phyloP scores from a whole-genome alignment of 1,140 invertebrate species.

The Cherax quadricarinatus region DNA sequence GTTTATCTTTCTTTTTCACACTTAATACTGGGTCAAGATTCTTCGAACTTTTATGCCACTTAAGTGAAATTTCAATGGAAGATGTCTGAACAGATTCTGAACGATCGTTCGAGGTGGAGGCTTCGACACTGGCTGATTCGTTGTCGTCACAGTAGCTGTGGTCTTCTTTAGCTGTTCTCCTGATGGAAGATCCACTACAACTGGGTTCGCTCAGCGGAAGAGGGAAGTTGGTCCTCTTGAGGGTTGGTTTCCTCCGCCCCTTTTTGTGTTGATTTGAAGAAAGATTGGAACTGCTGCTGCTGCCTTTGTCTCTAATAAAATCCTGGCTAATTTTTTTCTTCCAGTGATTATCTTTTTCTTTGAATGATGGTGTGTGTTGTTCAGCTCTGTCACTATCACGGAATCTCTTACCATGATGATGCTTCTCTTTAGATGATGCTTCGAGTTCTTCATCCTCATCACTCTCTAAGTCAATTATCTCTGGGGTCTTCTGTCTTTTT shows the following conservation, averaged over 20 bases:
- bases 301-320: not conserved
- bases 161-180: conserved; percentile 14
- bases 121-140: not conserved
- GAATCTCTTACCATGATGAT: conserved; percentile 11
- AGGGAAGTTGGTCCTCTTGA: conserved; percentile 43
- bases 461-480: conserved; percentile 49
- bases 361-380: not conserved
- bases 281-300: not conserved
- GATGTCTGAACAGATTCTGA: not conserved
- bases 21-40: not conserved
- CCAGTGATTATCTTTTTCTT: conserved; percentile 24
- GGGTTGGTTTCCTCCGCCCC: conserved; percentile 3
- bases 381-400: not conserved
- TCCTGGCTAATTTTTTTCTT: conserved; percentile 38
- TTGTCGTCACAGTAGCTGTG: conserved; percentile 49
- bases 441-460: not conserved
- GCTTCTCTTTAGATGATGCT: not conserved
- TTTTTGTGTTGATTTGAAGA: not conserved
- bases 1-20: conserved; percentile 18
- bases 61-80: conserved; percentile 4
- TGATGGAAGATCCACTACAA: not conserved
- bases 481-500: conserved; percentile 39
- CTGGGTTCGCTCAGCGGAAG: not conserved
- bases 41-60: conserved; percentile 1
- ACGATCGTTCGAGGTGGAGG: not conserved